Evolutionary conservation across 2,888 invertebrate species (phyloP).

Genomic region (Urechis unicinctus): DNA sequence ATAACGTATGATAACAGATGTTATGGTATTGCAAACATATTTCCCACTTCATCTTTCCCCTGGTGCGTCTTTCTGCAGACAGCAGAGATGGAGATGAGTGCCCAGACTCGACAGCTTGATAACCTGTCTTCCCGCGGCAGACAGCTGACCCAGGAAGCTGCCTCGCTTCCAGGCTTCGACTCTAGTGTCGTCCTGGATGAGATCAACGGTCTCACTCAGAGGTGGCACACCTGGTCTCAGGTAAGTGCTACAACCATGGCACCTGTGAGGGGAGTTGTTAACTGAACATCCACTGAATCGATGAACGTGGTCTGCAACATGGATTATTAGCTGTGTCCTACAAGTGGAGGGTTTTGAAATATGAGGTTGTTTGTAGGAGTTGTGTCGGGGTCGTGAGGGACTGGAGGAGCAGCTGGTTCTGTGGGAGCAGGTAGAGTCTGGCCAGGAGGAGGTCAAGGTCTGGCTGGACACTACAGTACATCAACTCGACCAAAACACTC

Average conservation of each 20-base stretch:
- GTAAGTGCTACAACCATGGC: constrained; percentile 7
- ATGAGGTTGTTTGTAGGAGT: constrained; percentile 3
- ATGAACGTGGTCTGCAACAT: too few species aligned
- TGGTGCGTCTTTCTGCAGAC: constrained; percentile 35
- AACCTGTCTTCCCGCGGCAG: constrained; percentile 57
- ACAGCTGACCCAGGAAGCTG: constrained; percentile 43
- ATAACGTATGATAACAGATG: too few species aligned
- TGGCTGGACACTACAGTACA: constrained; percentile 81
- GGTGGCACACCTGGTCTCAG: constrained; percentile 12
- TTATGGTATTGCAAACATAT: too few species aligned
- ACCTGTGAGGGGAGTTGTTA: too few species aligned
- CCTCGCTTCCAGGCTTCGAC: constrained; percentile 15
- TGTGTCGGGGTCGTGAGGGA: constrained; percentile 5
- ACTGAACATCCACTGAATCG: too few species aligned
- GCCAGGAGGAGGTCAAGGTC: constrained; percentile 71
- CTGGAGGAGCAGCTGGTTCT: constrained; percentile 79
- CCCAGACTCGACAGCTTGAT: constrained; percentile 61
- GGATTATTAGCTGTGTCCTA: too few species aligned
- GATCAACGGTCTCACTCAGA: constrained; percentile 1
- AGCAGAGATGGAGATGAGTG: constrained; percentile 42
- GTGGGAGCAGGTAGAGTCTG: constrained; percentile 86
- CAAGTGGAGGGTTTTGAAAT: background rate
- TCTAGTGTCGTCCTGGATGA: constrained; percentile 7
- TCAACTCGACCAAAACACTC: constrained; percentile 67
- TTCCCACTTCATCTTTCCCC: too few species aligned